Base-by-base conservation (phyloP, 2,797 vertebrate genomes). In the Chlorospingus flavigularis region DNA sequence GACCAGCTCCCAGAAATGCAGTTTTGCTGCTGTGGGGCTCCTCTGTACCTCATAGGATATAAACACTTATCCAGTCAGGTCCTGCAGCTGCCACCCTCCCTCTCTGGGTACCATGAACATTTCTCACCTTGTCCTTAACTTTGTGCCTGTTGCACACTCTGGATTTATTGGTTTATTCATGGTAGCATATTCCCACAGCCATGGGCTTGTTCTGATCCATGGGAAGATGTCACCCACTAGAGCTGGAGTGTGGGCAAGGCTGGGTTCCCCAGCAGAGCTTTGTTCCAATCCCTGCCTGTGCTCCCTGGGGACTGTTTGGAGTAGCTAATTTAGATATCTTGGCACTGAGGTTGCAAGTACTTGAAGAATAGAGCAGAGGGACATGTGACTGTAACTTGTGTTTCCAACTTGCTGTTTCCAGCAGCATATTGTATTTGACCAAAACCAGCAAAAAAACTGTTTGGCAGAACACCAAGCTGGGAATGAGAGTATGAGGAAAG, bases 381-480 rank as follows among this genome's bases (percentile, higher is more conserved):
- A 94, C 98, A 97, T 97, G 97, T 98, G 98, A 98, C 96, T 95
- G 61, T 66, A 74, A 93, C 96, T 98, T 86, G 82, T 90, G 94
- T 98, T 98, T 97, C 97, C 95, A 93, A 86, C 86, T 89, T 92
- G 96, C 96, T 75, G 95, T 97, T 98, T 97, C 97, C 97, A 84
- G 91, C 96, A 93, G 96, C 97, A 97, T 97, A 96, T 93, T 95
- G 91, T 97, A 96, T 97, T 97, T 98, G 94, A 80, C 97, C 96
- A 95, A 91, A 97, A 96, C 58, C 81, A 97, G 96, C 92, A 33
- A 61, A 81, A 80, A 95, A 86, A 91, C 67, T 95, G 40, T 93
- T 96, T 98, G 98, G 98, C 98, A 2, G 97, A 94, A 97, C 97
- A 97, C 95, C 96, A 92, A 95, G 97, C 97, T 96, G 95, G 86